Percentiles rank a stretch among this genome's conserved stretches.
phyloP scores from a whole-genome alignment of 2,113 vertebrate genomes.

The Vimba vimba region DNA sequence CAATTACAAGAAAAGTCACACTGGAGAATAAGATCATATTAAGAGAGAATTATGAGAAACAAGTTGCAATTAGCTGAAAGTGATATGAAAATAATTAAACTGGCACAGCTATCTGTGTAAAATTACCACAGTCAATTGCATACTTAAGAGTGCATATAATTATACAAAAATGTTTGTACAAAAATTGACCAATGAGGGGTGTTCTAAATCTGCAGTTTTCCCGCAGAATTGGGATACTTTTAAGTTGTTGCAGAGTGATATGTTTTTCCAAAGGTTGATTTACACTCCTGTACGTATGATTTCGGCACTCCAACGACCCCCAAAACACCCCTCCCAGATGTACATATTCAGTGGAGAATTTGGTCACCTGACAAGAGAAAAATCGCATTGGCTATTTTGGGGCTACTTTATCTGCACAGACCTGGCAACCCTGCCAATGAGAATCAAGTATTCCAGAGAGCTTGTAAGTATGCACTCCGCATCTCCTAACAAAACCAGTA shows the following conservation, averaged over 20 bases:
- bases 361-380: no score
- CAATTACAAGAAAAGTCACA: not conserved
- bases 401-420: not conserved
- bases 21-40: not conserved
- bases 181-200: not conserved
- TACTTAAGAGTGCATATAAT: not conserved
- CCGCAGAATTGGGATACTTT: no score
- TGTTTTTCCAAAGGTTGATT: no score
- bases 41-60: not conserved
- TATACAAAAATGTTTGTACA: not conserved
- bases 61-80: not conserved
- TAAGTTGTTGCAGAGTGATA: no score
- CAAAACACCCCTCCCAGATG: no score
- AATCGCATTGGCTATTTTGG: no score
- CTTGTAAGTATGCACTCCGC: not conserved
- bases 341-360: no score
- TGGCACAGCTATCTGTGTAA: not conserved
- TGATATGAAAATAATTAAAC: not conserved
- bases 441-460: not conserved
- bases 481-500: conserved; percentile 7
- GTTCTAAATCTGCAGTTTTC: no score
- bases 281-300: no score
- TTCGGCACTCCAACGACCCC: no score
- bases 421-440: no score
- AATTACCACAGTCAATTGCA: not conserved